Evolutionary conservation across 1,140 invertebrate genomes (phyloP), one percentile per base, ranked within the genome.

Genomic region (Xylocopa sonorina): DNA sequence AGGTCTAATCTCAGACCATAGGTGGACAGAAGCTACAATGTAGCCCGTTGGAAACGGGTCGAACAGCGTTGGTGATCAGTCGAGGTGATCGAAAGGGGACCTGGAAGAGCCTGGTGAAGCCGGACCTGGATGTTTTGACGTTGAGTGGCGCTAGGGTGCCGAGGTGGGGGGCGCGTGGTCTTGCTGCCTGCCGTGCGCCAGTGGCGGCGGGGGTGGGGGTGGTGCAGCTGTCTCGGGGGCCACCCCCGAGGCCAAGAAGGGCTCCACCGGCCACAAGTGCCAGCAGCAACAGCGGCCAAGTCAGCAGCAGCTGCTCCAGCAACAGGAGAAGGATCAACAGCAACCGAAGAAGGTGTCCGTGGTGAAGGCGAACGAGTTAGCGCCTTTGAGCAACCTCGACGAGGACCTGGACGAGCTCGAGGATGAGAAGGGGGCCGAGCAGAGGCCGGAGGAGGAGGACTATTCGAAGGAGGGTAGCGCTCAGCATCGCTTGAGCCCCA

Each of bases 181-280:
- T 91, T 92, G 91, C 88, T 93, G 92, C 91, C 92, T 93, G 91
- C 92, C 92, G 92, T 93, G 92, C 92, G 92, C 92, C 92, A 91
- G 91, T 92, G 91, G 92, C 90, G 90, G 91, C 91, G 92, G 92
- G 87, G 91, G 88, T 87, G 89, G 91, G 87, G 89, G 88, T 89
- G 89, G 89, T 82, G 88, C 83, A 64, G 83, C 81, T 81, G 85
- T 84, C 86, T 84, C 85, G 83, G 82, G 90, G 87, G 82, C 86
- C 84, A 78, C 89, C 88, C 83, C 84, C 79, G 87, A 88, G 80
- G 72, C 71, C 64, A 88, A 84, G 58, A 86, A 80, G 55, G 66
- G 80, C 24, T 78, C 73, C 50, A 74, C 71, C 63, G 74, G 81
- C 41, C 86, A 79, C 46, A 87, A 75, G 62, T 46, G 73, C 48